These are phyloP conservation scores for Carduelis carduelis DNA, from an alignment of 2,797 vertebrate species.

Conservation along the genomic window DNA sequence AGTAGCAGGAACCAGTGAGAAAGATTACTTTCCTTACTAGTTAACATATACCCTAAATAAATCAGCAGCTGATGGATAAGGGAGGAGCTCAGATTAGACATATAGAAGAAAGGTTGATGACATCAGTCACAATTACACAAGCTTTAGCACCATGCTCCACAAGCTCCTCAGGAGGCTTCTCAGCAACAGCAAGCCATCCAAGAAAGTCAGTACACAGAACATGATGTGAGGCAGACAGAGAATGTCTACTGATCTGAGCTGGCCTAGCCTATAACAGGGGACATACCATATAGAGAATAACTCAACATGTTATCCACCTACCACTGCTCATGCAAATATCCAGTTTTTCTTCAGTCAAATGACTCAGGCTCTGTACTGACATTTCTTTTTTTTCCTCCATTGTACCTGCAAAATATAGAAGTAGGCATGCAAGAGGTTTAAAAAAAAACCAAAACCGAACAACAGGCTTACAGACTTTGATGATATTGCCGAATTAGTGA, in stretches of 20 bases:
- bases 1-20: not conserved
- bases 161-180: not conserved
- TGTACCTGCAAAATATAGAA: not conserved
- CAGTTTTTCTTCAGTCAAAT: not conserved
- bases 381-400: constrained; percentile 20
- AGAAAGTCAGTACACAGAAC: not conserved
- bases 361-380: not conserved
- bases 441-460: fast-evolving
- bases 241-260: not conserved
- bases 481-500: not conserved
- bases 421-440: not conserved
- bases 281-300: not conserved
- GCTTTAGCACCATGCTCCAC: not conserved
- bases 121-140: not conserved
- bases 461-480: not conserved
- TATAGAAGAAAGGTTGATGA: fast-evolving
- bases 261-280: not conserved
- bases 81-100: not conserved
- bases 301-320: not conserved
- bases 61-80: not conserved
- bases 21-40: not conserved
- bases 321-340: not conserved
- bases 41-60: not conserved
- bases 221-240: not conserved
- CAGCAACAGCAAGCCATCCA: not conserved